Evolutionary conservation across 2,888 invertebrate species (phyloP).

Genomic region (Drosophila mettleri): DNA sequence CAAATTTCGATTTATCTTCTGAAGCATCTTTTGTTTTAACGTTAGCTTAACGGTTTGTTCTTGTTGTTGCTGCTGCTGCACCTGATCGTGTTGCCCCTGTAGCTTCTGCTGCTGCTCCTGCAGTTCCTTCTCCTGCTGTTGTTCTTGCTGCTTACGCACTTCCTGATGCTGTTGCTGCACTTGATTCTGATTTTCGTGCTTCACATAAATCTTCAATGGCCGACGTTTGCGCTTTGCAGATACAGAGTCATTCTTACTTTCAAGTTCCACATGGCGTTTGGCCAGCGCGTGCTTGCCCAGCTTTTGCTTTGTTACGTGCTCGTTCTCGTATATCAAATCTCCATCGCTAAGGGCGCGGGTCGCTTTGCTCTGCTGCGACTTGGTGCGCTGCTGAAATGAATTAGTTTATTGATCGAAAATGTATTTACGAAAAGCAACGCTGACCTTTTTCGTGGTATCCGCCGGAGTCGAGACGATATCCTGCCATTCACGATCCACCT

Average conservation of each 20-base stretch:
- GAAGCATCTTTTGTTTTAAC: not conserved
- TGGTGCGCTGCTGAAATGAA: conserved; percentile 46
- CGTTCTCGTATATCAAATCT: conserved; percentile 80
- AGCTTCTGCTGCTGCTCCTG: conserved; percentile 1
- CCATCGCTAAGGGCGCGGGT: conserved; percentile 67
- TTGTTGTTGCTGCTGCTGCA: conserved; percentile 16
- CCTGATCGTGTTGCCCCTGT: conserved; percentile 3
- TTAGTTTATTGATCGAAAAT: not conserved
- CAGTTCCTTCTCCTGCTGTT: conserved; percentile 4
- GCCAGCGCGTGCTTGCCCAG: conserved; percentile 61
- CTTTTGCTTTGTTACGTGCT: conserved; percentile 69
- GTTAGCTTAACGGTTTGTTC: not conserved
- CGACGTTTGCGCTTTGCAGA: conserved; percentile 36
- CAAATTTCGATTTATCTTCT: not conserved
- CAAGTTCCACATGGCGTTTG: conserved; percentile 34
- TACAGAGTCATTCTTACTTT: conserved; percentile 12
- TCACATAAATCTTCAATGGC: not conserved
- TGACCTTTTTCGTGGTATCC: conserved; percentile 73
- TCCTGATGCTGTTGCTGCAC: conserved; percentile 4
- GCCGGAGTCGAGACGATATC: conserved; percentile 67
- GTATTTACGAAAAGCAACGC: not conserved
- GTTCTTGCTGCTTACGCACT: conserved; percentile 6
- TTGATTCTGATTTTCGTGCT: conserved; percentile 16
- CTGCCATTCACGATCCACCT: conserved; percentile 68
- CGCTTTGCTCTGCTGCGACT: conserved; percentile 58